Conservation (phyloP, 2,113 vertebrate species). For the Haemorhous mexicanus region DNA sequence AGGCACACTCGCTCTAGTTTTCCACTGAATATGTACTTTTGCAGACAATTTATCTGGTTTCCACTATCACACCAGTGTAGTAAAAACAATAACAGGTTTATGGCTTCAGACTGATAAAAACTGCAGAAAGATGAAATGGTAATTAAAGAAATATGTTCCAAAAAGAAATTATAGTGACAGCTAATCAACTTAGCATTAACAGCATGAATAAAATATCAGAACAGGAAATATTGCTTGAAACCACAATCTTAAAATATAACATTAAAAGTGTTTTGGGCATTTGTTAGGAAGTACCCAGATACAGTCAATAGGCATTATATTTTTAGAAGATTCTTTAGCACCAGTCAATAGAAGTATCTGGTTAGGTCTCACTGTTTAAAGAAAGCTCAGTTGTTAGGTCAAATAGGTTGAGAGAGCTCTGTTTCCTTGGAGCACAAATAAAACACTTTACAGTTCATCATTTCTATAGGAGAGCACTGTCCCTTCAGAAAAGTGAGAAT, state of each 20-base stretch:
- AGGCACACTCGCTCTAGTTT: not conserved
- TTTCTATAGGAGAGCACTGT: not conserved
- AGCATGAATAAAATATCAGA: constrained; percentile 53
- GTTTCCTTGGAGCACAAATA: not conserved
- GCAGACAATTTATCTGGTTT: not conserved
- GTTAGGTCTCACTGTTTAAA: not conserved
- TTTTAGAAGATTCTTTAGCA: constrained; percentile 1
- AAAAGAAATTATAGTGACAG: constrained; percentile 14
- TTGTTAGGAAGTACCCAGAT: constrained; percentile 1
- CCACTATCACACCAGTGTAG: not conserved
- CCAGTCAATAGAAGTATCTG: not conserved
- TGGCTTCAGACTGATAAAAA: not conserved
- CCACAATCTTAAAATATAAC: constrained; percentile 11
- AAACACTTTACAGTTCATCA: not conserved
- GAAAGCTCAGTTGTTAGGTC: not conserved
- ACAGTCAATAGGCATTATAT: not conserved
- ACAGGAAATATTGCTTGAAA: constrained; percentile 35
- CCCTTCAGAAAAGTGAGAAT: not conserved
- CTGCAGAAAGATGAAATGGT: not conserved
- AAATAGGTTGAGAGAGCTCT: not conserved
- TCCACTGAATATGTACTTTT: not conserved
- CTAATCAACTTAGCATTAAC: constrained; percentile 6
- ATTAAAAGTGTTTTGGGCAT: not conserved
- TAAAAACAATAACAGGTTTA: not conserved
- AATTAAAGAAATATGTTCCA: not conserved